phyloP scores from a whole-genome alignment of 2,797 vertebrate species.

The Anas capensis region DNA sequence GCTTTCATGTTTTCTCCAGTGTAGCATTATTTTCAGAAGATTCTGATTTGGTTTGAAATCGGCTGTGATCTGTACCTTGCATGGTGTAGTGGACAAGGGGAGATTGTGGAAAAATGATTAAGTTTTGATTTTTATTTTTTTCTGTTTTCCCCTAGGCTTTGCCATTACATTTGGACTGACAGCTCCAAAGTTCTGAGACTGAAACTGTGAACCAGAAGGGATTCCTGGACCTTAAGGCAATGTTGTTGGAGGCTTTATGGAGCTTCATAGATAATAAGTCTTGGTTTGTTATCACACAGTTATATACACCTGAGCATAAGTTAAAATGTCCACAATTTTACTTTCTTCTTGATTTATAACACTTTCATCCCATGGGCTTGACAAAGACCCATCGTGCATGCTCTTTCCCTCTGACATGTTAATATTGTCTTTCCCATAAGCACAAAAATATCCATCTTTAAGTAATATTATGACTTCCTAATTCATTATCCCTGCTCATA shows the following conservation, averaged over 20 bases:
- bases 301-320: not conserved
- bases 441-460: not conserved
- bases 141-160: not conserved
- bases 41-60: not conserved
- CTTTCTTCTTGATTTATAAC: not conserved
- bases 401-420: not conserved
- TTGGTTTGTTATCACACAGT: not conserved
- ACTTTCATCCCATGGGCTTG: not conserved
- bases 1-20: not conserved
- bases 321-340: not conserved
- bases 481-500: not conserved
- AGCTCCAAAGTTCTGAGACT: not conserved
- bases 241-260: not conserved
- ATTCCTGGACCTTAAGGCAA: not conserved
- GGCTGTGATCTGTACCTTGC: not conserved
- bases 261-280: not conserved
- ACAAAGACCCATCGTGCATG: not conserved
- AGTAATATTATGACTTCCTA: not conserved
- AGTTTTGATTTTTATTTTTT: not conserved
- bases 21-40: not conserved
- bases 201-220: not conserved
- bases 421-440: not conserved
- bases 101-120: not conserved
- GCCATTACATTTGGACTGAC: not conserved
- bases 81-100: not conserved